phyloP scores from a whole-genome alignment of 2,797 vertebrate species.

The Lycodopsis pacificus region DNA sequence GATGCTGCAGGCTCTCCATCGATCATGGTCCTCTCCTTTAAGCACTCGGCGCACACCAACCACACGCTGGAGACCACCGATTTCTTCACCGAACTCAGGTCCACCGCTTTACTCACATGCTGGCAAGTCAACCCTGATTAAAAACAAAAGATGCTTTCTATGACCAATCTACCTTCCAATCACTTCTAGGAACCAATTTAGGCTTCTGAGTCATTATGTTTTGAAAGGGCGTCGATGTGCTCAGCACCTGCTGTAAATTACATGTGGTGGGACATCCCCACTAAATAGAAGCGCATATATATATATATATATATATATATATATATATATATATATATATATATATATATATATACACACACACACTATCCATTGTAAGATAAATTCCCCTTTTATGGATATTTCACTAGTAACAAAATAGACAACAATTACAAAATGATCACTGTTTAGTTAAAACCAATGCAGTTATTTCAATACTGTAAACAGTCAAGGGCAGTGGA shows the following conservation, averaged over 20 bases:
- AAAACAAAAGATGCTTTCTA: slow-evolving; percentile 1
- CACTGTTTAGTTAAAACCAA: neutral
- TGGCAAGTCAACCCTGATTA: slow-evolving; percentile 91
- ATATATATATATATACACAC: too few relatives aligned
- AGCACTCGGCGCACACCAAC: slow-evolving; percentile 92
- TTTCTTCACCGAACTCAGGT: slow-evolving; percentile 93
- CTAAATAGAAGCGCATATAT: neutral
- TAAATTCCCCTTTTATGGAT: neutral
- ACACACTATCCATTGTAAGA: neutral
- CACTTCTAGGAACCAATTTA: neutral
- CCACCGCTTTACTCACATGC: slow-evolving; percentile 93
- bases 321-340: too few relatives aligned
- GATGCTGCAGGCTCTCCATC: slow-evolving; percentile 85
- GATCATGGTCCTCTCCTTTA: slow-evolving; percentile 89
- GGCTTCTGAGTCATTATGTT: neutral
- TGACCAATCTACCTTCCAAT: neutral
- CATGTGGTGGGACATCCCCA: neutral
- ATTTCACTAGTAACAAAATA: neutral
- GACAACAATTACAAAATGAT: neutral
- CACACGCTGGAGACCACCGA: slow-evolving; percentile 88
- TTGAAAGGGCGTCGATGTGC: neutral
- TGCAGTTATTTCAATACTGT: neutral
- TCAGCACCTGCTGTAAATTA: neutral
- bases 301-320: neutral
- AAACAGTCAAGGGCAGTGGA: neutral